These are phyloP conservation scores for Euzetes globulus DNA, from an alignment of 2,888 invertebrate species.

Conservation along the genomic window DNA sequence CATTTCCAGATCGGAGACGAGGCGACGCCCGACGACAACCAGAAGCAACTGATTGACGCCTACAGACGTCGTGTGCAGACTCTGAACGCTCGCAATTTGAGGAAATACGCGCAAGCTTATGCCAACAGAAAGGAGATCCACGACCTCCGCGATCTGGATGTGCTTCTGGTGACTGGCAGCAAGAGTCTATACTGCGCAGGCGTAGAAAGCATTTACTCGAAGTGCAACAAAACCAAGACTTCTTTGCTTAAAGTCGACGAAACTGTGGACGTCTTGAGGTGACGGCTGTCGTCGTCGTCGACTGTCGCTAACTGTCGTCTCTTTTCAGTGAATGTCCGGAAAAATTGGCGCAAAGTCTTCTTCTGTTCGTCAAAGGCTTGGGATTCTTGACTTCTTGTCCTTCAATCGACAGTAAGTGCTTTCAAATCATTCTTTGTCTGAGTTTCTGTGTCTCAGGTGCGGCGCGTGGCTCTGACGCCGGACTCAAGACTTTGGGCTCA, in stretches of 20 bases:
- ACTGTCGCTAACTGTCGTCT: background rate
- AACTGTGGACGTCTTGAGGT: constrained; percentile 52
- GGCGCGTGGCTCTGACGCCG: background rate
- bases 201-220: constrained; percentile 45
- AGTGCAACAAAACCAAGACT: constrained; percentile 50
- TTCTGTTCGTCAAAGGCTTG: constrained; percentile 67
- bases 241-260: constrained; percentile 52
- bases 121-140: constrained; percentile 59
- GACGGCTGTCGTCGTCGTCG: constrained; percentile 48
- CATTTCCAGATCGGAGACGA: no score
- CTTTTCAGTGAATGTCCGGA: constrained; percentile 53
- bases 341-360: constrained; percentile 73
- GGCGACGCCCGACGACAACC: background rate
- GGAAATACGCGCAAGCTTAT: constrained; percentile 71
- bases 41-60: constrained; percentile 18
- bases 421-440: background rate
- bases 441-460: background rate
- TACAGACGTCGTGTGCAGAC: constrained; percentile 47
- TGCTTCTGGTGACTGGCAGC: constrained; percentile 40
- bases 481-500: constrained; percentile 27
- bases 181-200: constrained; percentile 39
- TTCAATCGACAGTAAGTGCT: constrained; percentile 48
- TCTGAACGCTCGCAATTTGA: constrained; percentile 71
- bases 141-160: constrained; percentile 37
- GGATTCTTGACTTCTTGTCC: constrained; percentile 58